phyloP scores from a whole-genome alignment of 2,888 invertebrate genomes.

The Volucella inflata region DNA sequence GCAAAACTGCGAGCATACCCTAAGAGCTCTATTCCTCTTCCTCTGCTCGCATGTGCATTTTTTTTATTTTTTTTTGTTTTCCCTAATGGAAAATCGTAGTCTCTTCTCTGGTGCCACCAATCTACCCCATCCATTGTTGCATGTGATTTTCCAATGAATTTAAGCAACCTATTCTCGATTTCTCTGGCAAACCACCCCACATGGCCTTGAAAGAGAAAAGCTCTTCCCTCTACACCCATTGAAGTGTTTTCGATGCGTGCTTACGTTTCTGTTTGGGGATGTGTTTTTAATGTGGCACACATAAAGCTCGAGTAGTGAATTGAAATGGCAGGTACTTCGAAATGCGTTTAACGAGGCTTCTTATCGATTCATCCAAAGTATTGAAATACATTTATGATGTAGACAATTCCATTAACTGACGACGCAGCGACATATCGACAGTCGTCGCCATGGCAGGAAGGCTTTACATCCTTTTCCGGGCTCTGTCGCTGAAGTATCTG shows the following conservation, averaged over 20 bases:
- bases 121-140: slow-evolving; percentile 2
- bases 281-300: slow-evolving; percentile 25
- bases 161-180: background rate
- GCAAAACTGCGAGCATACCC: background rate
- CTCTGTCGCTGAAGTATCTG: slow-evolving; percentile 12
- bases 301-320: slow-evolving; percentile 54
- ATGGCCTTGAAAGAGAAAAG: background rate
- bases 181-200: background rate
- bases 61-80: background rate
- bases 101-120: slow-evolving; percentile 2
- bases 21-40: background rate
- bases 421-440: background rate
- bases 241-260: background rate
- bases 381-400: slow-evolving; percentile 35
- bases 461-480: background rate
- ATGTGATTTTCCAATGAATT: slow-evolving; percentile 58
- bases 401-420: slow-evolving; percentile 46
- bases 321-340: slow-evolving; percentile 56
- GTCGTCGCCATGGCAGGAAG: background rate
- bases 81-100: slow-evolving; percentile 51
- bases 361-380: background rate
- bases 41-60: background rate
- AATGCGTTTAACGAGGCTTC: slow-evolving; percentile 54
- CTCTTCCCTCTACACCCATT: too few species aligned
- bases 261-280: slow-evolving; percentile 1